Percentiles rank a stretch among this genome's conserved stretches.
Evolutionary conservation across 2,888 invertebrate species (phyloP).

Genomic region (Altica lythri): DNA sequence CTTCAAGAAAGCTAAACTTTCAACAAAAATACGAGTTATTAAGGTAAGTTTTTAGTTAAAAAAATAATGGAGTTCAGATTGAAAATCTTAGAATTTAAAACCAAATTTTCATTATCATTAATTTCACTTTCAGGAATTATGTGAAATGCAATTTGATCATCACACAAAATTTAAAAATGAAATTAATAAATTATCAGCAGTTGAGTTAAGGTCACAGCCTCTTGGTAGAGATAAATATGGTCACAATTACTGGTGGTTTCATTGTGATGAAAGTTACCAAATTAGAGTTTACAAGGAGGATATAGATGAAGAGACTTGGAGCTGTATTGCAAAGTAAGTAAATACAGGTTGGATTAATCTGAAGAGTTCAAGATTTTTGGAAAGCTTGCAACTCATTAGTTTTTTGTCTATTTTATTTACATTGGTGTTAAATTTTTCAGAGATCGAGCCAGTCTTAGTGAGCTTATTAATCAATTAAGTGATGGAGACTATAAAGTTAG

Average conservation of each 20-base stretch:
- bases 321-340: constrained; percentile 81
- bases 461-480: constrained; percentile 75
- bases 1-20: constrained; percentile 87
- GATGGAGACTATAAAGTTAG: constrained; percentile 70
- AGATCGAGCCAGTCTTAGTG: constrained; percentile 74
- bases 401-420: not conserved
- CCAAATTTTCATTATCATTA: too few relatives aligned
- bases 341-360: not conserved
- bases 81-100: not conserved
- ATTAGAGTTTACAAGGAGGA: constrained; percentile 93
- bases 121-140: constrained; percentile 69
- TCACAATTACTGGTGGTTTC: constrained; percentile 92
- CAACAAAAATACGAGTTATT: constrained; percentile 85
- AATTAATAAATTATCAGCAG: constrained; percentile 77
- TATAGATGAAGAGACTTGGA: constrained; percentile 95
- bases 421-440: constrained; percentile 43
- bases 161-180: constrained; percentile 92
- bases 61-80: constrained; percentile 14
- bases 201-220: constrained; percentile 83
- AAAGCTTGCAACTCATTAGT: not conserved
- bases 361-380: not conserved
- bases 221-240: constrained; percentile 91
- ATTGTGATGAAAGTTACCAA: constrained; percentile 86
- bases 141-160: constrained; percentile 94
- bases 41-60: too few relatives aligned